phyloP scores from a whole-genome alignment of 2,888 invertebrate species.

The Physocephala rufipes region DNA sequence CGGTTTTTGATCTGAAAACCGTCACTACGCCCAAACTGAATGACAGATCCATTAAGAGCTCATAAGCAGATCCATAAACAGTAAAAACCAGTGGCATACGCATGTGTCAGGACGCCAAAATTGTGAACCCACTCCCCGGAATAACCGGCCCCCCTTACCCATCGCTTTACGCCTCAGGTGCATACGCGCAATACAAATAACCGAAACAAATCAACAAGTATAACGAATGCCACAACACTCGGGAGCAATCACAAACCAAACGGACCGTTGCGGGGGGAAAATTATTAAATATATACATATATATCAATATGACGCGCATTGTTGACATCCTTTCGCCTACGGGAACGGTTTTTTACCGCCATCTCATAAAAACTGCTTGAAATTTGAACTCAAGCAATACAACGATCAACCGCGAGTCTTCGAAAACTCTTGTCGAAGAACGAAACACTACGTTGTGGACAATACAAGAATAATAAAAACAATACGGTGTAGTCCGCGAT shows the following conservation, averaged over 20 bases:
- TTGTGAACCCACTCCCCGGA: constrained; percentile 42
- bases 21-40: constrained; percentile 32
- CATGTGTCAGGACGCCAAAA: constrained; percentile 40
- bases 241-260: constrained; percentile 39
- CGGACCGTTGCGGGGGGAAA: constrained; percentile 45
- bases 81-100: constrained; percentile 50
- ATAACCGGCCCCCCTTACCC: too few relatives aligned
- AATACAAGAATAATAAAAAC: not conserved
- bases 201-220: constrained; percentile 32
- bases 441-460: not conserved
- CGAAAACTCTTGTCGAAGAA: not conserved
- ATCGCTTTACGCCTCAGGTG: constrained; percentile 28
- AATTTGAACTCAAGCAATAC: constrained; percentile 4
- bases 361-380: constrained; percentile 19
- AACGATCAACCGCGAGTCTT: constrained; percentile 4
- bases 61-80: constrained; percentile 33
- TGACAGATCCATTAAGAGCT: constrained; percentile 59
- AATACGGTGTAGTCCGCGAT: not conserved
- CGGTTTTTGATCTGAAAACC: constrained; percentile 43
- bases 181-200: constrained; percentile 34
- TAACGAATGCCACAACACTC: constrained; percentile 37
- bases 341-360: constrained; percentile 37
- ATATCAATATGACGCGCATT: constrained; percentile 65
- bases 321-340: constrained; percentile 50
- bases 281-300: constrained; percentile 64